These are phyloP conservation scores for Drosophila virilis DNA, from an alignment of 1,140 invertebrate genomes.

Conservation along the genomic window DNA sequence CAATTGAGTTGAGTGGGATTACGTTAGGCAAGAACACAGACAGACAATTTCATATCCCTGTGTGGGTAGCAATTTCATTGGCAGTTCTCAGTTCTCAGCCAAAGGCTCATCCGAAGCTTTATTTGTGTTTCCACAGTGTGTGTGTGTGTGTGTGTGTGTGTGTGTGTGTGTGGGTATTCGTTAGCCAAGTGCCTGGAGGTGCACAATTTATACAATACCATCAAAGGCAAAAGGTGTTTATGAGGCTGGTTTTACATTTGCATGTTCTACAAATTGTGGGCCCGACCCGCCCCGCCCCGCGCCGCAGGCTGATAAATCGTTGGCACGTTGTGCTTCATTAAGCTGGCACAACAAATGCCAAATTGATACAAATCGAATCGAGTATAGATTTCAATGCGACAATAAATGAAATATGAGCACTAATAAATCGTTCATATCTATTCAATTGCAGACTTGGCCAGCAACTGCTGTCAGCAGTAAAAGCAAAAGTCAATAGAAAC, in stretches of 20 bases:
- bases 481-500: slow-evolving; percentile 12
- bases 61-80: slow-evolving; percentile 72
- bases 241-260: slow-evolving; percentile 64
- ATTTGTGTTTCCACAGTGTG: not conserved
- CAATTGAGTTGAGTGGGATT: slow-evolving; percentile 74
- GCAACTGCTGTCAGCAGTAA: slow-evolving; percentile 49
- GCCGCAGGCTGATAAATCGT: slow-evolving; percentile 48
- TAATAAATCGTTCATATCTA: slow-evolving; percentile 60
- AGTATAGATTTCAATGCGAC: slow-evolving; percentile 41
- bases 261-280: slow-evolving; percentile 56
- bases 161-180: slow-evolving; percentile 21
- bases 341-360: slow-evolving; percentile 62
- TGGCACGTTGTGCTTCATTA: slow-evolving; percentile 64
- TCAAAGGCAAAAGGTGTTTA: slow-evolving; percentile 71
- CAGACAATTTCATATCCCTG: slow-evolving; percentile 2
- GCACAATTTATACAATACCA: slow-evolving; percentile 53
- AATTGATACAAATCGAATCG: slow-evolving; percentile 73
- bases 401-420: slow-evolving; percentile 53
- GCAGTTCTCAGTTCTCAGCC: slow-evolving; percentile 23
- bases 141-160: not conserved
- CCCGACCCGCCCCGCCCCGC: too few relatives aligned
- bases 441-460: slow-evolving; percentile 73
- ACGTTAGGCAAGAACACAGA: slow-evolving; percentile 33
- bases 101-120: slow-evolving; percentile 23
- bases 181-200: slow-evolving; percentile 57